These are phyloP conservation scores for Ladona fulva DNA, from an alignment of 1,140 invertebrate genomes.

Conservation along the genomic window DNA sequence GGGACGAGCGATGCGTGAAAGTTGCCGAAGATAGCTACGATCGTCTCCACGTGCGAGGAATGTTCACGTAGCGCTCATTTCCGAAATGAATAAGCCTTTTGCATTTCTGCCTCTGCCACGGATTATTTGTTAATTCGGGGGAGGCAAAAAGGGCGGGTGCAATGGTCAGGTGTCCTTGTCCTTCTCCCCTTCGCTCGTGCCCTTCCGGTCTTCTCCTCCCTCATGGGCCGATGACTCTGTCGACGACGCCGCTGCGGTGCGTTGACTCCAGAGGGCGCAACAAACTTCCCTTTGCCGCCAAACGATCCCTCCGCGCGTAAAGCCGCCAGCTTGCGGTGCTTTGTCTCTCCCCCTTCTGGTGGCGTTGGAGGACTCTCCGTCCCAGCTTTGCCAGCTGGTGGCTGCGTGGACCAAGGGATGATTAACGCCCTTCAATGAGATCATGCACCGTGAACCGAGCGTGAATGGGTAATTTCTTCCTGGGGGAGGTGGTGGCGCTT, in stretches of 20 bases:
- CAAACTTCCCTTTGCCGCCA: background rate
- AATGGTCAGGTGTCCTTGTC: background rate
- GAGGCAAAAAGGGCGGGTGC: too few relatives aligned
- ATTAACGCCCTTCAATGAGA: background rate
- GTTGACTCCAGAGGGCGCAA: background rate
- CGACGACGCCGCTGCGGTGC: background rate
- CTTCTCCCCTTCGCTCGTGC: background rate
- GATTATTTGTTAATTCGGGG: too few relatives aligned
- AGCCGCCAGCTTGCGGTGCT: background rate
- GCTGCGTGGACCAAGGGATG: background rate
- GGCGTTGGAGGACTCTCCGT: background rate
- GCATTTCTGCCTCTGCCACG: too few relatives aligned
- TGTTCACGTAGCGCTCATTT: too few relatives aligned
- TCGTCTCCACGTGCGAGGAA: too few relatives aligned
- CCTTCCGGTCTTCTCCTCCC: background rate
- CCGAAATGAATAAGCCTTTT: too few relatives aligned
- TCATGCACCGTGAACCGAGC: background rate
- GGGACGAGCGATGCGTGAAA: too few relatives aligned
- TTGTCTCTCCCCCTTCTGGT: background rate
- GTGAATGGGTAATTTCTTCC: too few relatives aligned
- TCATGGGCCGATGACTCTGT: background rate
- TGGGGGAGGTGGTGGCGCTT: too few relatives aligned
- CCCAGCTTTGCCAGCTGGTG: background rate
- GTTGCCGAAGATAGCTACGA: too few relatives aligned
- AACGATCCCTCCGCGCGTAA: background rate